phyloP scores from a whole-genome alignment of 2,113 vertebrate species.

The Proteles cristata region DNA sequence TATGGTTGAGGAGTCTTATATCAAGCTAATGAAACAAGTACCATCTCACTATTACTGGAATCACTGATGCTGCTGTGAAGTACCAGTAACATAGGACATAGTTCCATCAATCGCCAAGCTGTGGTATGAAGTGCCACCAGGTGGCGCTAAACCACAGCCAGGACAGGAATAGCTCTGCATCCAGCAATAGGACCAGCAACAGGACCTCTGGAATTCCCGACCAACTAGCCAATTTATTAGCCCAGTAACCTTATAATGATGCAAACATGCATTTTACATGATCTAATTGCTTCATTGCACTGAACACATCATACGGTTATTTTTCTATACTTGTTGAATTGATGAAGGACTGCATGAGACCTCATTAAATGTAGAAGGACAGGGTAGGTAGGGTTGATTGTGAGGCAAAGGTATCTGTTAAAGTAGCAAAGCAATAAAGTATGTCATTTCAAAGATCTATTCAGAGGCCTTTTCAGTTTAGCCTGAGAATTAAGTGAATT shows the following conservation, averaged over 20 bases:
- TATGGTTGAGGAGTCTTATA: background rate
- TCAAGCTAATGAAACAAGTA: background rate
- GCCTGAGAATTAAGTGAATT: background rate
- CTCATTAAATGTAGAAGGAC: background rate
- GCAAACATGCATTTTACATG: background rate
- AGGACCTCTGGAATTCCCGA: background rate
- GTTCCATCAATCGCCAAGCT: background rate
- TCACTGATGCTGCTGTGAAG: background rate
- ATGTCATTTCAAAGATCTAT: conserved; percentile 6
- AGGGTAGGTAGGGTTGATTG: background rate
- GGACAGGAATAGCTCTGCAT: background rate
- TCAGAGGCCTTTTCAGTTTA: background rate
- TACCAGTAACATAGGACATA: background rate
- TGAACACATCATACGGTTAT: background rate
- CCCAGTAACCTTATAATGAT: background rate
- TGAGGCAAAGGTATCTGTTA: background rate
- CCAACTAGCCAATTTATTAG: background rate
- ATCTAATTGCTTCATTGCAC: background rate
- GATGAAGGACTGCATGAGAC: background rate
- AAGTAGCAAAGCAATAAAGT: background rate
- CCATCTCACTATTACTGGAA: background rate
- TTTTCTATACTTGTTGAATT: conserved; percentile 9
- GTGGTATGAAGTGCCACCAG: background rate
- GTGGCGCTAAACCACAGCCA: background rate
- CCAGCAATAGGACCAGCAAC: background rate